Conservation (phyloP, 35 echinoderm and acorn worm genomes). For the Apostichopus japonicus region DNA sequence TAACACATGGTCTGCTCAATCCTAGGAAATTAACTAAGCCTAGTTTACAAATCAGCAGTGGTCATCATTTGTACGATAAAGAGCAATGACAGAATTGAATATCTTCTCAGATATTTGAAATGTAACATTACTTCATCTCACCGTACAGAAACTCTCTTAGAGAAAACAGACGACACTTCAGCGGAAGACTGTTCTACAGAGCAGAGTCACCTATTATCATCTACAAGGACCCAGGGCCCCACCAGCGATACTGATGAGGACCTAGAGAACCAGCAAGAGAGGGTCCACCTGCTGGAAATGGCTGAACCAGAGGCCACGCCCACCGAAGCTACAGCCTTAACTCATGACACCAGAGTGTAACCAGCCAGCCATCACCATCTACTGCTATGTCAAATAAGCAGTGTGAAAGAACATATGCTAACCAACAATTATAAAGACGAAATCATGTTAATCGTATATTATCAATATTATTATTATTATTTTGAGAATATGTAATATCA, state of each 20-base stretch:
- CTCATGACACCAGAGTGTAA: slow-evolving; percentile 79
- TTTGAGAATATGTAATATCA: too few relatives aligned
- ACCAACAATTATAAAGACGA: too few relatives aligned
- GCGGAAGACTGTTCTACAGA: slow-evolving; percentile 73
- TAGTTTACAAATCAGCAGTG: neutral
- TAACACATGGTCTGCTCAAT: too few relatives aligned
- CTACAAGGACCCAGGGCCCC: slow-evolving; percentile 62
- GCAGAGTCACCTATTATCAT: slow-evolving; percentile 74
- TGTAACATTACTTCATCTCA: neutral
- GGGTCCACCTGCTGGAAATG: slow-evolving; percentile 75
- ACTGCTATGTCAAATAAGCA: too few relatives aligned
- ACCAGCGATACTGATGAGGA: slow-evolving; percentile 73
- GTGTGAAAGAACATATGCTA: too few relatives aligned
- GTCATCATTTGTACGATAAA: slow-evolving; percentile 15
- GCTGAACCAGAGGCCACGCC: slow-evolving; percentile 54
- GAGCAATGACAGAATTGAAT: slow-evolving; percentile 14
- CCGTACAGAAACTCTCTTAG: slow-evolving; percentile 53
- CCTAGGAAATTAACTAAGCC: too few relatives aligned
- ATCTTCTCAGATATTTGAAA: neutral
- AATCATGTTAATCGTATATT: too few relatives aligned
- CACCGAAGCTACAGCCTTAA: slow-evolving; percentile 55
- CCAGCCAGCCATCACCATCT: too few relatives aligned
- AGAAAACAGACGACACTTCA: slow-evolving; percentile 65
- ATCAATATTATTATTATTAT: too few relatives aligned
- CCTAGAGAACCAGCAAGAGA: slow-evolving; percentile 64